Evolutionary conservation across 2,797 vertebrate genomes (phyloP), one percentile per base, ranked within the genome.

Genomic region (Parauchenoglanis punctatus): DNA sequence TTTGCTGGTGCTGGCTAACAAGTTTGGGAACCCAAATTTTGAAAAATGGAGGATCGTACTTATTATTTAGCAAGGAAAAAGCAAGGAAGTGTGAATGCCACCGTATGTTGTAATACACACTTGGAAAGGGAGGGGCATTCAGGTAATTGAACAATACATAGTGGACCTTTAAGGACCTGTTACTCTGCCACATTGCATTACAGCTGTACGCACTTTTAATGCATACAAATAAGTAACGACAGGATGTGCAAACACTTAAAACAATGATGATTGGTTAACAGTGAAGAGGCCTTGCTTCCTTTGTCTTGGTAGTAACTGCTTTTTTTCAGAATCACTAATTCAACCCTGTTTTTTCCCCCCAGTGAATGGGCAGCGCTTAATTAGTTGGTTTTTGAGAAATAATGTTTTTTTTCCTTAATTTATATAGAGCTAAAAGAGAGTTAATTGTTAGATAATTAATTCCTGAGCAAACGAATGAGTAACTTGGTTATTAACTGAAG

Each of bases 391-490:
- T 76, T 76, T 52, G 25, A 46, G 12, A 35, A 70, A 65, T 6
- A 6, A 61, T 65, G 0, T 15, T 67, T 15, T 70, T 68, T 68
- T 68, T 25, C 1, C 61, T n/a, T 25, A 12, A 28, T 67, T 70
- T 70, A 8, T 25, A 18, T 59, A 25, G 11, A 40, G 11, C 20
- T 40, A 2, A 61, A 44, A 25, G 56, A 61, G 20, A 31, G 61
- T 76, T 52, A 81, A 87, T 70, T 28, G 28, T 80, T 44, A 49
- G 70, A 44, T 25, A 18, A 7, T 83, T 25, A 80, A 23, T 8
- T 7, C 56, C 23, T 18, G 86, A 76, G 35, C 28, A 35, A 83
- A 52, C 70, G 68, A 90, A 75, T 85, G 82, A 82, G 61, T 82
- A 49, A 17, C 44, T 28, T 58, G 44, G 17, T 89, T 70, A 84